Evolutionary conservation across 2,888 invertebrate species (phyloP), one percentile per base, ranked within the genome.

Genomic region (Hipparchia sbordonii): DNA sequence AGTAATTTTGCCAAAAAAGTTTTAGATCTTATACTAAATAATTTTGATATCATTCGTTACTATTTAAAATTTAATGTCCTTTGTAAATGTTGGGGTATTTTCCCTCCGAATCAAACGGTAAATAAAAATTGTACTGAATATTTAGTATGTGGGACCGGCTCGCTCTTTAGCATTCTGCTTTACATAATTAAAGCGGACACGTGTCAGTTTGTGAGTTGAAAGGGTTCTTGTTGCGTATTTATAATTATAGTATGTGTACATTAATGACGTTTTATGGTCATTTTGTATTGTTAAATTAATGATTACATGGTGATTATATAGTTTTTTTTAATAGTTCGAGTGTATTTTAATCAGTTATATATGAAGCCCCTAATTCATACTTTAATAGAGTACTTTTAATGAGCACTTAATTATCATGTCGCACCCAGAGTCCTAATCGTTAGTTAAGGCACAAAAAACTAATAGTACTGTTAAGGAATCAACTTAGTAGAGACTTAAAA

Each of bases 141-240:
- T 23, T 57, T 67, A n/a, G 0, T 57, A 13, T 54, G 23, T 39
- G 13, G 57, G 9, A 6, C 2, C 33, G 51, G 5, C 65, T 69
- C 75, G 71, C 23, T 9, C 52, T 66, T 13, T 8, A 13, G 6
- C 67, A 70, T 70, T 70, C 68, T 63, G 65, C 59, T 70, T 68
- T 74, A 68, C 72, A 72, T 74, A 74, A 74, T 74, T 70, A 73
- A 67, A 68, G 54, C 33, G 76, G 23, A 48, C 74, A 57, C 76
- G 74, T 76, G 68, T 56, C 54, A 56, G 59, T 67, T 62, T 63
- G 67, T 71, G 23, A 74, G 66, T 71, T 70, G 39, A 67, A 72
- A 67, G 72, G 72, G 51, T 67, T 72, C 62, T 61, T 51, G 60
- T 51, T 23, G 60, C n/a, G 13, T 69, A 33, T 69, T 54, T 23